Evolutionary conservation across 2,113 vertebrate genomes (phyloP), one percentile per base, ranked within the genome.

Genomic region (human): DNA sequence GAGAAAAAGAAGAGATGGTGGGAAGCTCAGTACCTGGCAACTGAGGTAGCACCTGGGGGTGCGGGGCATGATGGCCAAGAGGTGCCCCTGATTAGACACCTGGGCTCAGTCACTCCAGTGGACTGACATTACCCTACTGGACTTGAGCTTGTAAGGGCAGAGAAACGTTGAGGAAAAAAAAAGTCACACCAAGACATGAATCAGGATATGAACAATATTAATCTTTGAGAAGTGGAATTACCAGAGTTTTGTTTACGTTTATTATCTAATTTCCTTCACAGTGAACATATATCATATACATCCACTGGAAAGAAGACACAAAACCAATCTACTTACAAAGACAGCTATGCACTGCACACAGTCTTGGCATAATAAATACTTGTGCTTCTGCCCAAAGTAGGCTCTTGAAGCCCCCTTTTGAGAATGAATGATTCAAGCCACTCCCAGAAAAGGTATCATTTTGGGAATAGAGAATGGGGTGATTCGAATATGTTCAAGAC

Each of bases 61-160:
- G 8, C 9, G 17, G 22, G 23, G 4, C 48, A 2, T 1, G 0
- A 6, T 0, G 14, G 38, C 70, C 10, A 0, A 78, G 83, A 43
- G 35, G 23, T 1, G 2, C 9, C 90, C 38, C 7, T 43, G 48
- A 17, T 17, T 27, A 52, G 66, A 50, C 3, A 23, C 35, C 55
- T 6, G 7, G 14, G 57, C 72, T 89, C 66, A 6, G 6, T 8
- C 25, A n/a, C 73, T 45, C 64, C 20, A n/a, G 43, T 27, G 23
- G 30, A 70, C 85, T n/a, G 75, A 12, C 4, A 43, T 0, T 14
- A 48, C 3, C 70, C 22, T 9, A 57, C 38, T 14, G 8, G 80
- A 84, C 57, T 2, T 82, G 72, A 75, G 82, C 64, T 57, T 38
- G 17, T 52, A 50, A 35, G 32, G n/a, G 61, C 52, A 93, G 35